Evolutionary conservation across 2,113 vertebrate species (phyloP).

Genomic region (Synchiropus splendidus): DNA sequence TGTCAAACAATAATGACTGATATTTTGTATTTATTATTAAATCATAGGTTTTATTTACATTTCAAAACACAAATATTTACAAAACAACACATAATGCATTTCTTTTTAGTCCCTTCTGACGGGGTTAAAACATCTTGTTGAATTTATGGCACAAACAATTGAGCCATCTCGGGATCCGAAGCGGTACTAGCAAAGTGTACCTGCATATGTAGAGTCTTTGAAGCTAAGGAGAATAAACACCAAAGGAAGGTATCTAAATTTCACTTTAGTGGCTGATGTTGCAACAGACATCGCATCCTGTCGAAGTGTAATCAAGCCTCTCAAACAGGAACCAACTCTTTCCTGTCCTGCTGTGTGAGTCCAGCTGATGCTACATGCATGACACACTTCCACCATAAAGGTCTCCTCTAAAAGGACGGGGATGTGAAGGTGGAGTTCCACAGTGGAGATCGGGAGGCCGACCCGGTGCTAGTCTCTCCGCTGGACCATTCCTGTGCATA

Average conservation of each 20-base stretch:
- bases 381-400: conserved; percentile 6
- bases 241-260: conserved; percentile 5
- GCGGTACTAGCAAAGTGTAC: no score
- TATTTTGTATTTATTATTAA: no score
- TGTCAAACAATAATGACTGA: no score
- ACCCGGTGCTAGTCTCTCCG: conserved; percentile 10
- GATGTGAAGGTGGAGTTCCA: conserved; percentile 46
- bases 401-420: conserved; percentile 15
- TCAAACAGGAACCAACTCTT: conserved; percentile 26
- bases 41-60: no score
- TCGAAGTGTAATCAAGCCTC: conserved; percentile 15
- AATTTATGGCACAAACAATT: no score
- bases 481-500: conserved; percentile 40
- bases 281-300: conserved; percentile 29
- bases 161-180: no score
- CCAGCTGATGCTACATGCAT: conserved; percentile 25
- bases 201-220: no score
- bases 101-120: no score
- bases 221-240: neutral
- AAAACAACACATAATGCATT: no score
- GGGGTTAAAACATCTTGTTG: no score
- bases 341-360: conserved; percentile 33
- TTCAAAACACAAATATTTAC: no score
- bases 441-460: conserved; percentile 16
- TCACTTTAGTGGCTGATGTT: conserved; percentile 13